These are phyloP conservation scores for Heliconius nattereri DNA, from an alignment of 1,140 invertebrate species.

Conservation along the genomic window DNA sequence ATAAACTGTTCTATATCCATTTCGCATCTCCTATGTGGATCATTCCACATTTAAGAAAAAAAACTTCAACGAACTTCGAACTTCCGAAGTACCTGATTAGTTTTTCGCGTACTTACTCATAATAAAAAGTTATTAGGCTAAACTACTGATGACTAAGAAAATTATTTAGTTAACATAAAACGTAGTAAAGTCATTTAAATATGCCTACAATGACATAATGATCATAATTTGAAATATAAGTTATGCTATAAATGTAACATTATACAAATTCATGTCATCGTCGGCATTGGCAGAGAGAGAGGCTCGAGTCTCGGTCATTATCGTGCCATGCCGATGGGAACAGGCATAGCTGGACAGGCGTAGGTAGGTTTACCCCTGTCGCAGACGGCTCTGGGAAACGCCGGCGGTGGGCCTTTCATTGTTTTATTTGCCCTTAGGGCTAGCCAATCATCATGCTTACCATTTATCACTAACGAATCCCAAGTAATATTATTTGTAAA, in stretches of 20 bases:
- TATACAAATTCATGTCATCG: slow-evolving; percentile 36
- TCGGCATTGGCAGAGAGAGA: slow-evolving; percentile 38
- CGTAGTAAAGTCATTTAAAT: neutral
- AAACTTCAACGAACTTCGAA: too few relatives aligned
- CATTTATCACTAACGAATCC: slow-evolving; percentile 44
- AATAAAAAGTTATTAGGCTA: neutral
- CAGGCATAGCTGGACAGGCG: slow-evolving; percentile 27
- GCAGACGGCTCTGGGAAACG: slow-evolving; percentile 55
- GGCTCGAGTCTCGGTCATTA: slow-evolving; percentile 44
- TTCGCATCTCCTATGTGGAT: too few relatives aligned
- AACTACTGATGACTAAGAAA: neutral
- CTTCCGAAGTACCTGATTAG: too few relatives aligned
- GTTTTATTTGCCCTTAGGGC: slow-evolving; percentile 18
- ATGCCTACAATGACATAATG: slow-evolving; percentile 4
- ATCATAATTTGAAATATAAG: slow-evolving; percentile 31
- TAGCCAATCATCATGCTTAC: slow-evolving; percentile 14
- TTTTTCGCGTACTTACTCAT: too few relatives aligned
- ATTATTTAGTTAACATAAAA: neutral
- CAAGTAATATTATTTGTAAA: neutral
- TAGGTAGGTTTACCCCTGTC: slow-evolving; percentile 2
- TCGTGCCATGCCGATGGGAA: slow-evolving; percentile 45
- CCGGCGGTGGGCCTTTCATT: slow-evolving; percentile 62
- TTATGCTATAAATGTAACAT: slow-evolving; percentile 32
- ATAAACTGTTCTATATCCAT: too few relatives aligned
- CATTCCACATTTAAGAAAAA: too few relatives aligned